These are phyloP conservation scores for Heteractis magnifica DNA, from an alignment of 92 coral and sea anemone genomes.

Conservation along the genomic window DNA sequence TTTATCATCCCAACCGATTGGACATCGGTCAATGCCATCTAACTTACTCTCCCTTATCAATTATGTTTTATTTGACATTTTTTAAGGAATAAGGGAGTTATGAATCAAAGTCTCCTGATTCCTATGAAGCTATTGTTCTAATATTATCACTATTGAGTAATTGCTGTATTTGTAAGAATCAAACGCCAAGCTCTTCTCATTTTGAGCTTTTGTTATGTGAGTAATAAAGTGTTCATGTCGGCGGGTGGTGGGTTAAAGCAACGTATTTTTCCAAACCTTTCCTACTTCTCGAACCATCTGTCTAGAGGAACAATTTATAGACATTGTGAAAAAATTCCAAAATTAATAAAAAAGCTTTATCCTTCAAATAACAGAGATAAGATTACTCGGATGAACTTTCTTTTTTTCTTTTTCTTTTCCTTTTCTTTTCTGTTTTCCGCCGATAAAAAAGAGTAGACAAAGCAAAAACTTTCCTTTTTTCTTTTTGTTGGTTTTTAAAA, in stretches of 20 bases:
- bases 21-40: constrained; percentile 32
- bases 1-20: constrained; percentile 49
- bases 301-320: background rate
- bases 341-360: constrained; percentile 9
- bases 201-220: constrained; percentile 38
- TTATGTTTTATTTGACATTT: constrained; percentile 48
- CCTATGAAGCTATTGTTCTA: constrained; percentile 21
- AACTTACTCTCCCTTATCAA: constrained; percentile 17
- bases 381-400: background rate
- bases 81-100: constrained; percentile 31
- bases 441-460: background rate
- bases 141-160: constrained; percentile 49
- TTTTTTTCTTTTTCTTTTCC: background rate
- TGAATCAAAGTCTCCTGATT: constrained; percentile 50
- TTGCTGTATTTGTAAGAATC: constrained; percentile 55
- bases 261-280: constrained; percentile 31
- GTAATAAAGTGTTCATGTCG: constrained; percentile 51
- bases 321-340: constrained; percentile 9
- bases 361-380: constrained; percentile 1
- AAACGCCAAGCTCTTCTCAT: constrained; percentile 34
- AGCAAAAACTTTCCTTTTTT: background rate
- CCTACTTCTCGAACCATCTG: constrained; percentile 30
- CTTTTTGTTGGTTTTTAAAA: background rate
- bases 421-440: background rate
- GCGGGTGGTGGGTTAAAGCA: constrained; percentile 48